Conservation (phyloP, 2,888 invertebrate genomes). For the Drosophila anceps region DNA sequence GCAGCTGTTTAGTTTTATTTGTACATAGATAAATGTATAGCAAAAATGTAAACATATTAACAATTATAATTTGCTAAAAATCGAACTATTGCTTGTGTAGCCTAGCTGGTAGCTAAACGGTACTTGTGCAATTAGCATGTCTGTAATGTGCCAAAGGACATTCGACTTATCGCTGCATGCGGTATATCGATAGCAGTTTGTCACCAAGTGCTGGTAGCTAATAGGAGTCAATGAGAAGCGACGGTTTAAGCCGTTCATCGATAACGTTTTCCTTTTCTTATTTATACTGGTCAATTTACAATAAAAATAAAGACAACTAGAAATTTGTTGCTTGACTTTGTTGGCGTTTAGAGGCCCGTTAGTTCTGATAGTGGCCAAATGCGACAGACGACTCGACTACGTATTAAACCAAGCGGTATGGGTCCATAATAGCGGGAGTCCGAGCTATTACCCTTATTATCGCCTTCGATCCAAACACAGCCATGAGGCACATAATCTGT, state of each 20-base stretch:
- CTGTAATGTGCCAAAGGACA: neutral
- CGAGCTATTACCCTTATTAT: slow-evolving; percentile 93
- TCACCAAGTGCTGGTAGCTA: neutral
- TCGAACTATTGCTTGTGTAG: neutral
- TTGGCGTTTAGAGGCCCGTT: slow-evolving; percentile 36
- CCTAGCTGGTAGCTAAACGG: neutral
- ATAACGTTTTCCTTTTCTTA: slow-evolving; percentile 19
- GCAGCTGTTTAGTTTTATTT: slow-evolving; percentile 21
- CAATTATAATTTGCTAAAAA: neutral
- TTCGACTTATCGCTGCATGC: neutral
- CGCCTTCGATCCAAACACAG: slow-evolving; percentile 97
- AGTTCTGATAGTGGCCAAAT: slow-evolving; percentile 89
- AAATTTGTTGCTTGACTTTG: slow-evolving; percentile 19
- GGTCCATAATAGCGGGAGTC: slow-evolving; percentile 96
- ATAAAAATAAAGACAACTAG: slow-evolving; percentile 25
- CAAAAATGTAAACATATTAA: neutral
- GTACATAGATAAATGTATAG: slow-evolving; percentile 28
- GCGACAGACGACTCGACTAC: slow-evolving; percentile 92
- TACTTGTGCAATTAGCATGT: neutral
- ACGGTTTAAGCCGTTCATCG: neutral
- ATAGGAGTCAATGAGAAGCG: neutral
- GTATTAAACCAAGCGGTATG: slow-evolving; percentile 93
- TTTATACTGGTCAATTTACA: slow-evolving; percentile 36
- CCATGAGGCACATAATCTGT: slow-evolving; percentile 90
- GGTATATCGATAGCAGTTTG: neutral